Base-by-base conservation (phyloP, 2,797 vertebrate species). In the Acrossocheilus wenchowensis region DNA sequence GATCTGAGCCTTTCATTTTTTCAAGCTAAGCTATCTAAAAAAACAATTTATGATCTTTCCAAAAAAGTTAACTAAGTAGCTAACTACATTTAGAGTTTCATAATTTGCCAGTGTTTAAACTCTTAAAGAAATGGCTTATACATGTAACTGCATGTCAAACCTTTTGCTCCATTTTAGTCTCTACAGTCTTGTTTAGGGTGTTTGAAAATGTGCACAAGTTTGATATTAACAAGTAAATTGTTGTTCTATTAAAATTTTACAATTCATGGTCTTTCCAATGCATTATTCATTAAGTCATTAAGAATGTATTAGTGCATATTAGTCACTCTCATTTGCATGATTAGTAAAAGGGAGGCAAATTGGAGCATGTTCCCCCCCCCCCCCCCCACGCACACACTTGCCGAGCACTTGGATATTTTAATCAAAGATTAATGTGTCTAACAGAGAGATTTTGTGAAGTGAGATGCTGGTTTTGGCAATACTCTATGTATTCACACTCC, bases 241-340 rank as follows among this genome's bases (percentile, higher is more conserved):
- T 79, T 71, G 75, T 79, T 85, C 45, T 68, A 72, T 71, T 71
- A 45, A 34, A 71, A 69, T 69, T 71, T 21, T 45, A 79, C 64
- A 71, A 79, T 79, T 85, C 36, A 71, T 41, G n/a, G 17, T 41
- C 50, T 34, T 71, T 34, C 36, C 39, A 3, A 85, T 85, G 75
- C 75, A 85, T 85, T 85, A 85, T 85, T 85, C 75, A 85, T 72
- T 23, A 30, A 79, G 62, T 78, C 75, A 78, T 85, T 78, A 85
- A 52, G 48, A 79, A 85, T 79, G 36, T 85, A 60, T 78, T 78
- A 82, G 45, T 71, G 80, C 48, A 82, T 26, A 82, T 82, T 54
- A 85, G 75, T 79, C 50, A 57, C n/a, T 71, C 66, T 79, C 66
- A 85, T 85, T 85, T 85, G 83, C 83, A 85, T 85, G 83, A 85